Conservation (phyloP, 1,140 invertebrate species). For the Drosophila ficusphila region DNA sequence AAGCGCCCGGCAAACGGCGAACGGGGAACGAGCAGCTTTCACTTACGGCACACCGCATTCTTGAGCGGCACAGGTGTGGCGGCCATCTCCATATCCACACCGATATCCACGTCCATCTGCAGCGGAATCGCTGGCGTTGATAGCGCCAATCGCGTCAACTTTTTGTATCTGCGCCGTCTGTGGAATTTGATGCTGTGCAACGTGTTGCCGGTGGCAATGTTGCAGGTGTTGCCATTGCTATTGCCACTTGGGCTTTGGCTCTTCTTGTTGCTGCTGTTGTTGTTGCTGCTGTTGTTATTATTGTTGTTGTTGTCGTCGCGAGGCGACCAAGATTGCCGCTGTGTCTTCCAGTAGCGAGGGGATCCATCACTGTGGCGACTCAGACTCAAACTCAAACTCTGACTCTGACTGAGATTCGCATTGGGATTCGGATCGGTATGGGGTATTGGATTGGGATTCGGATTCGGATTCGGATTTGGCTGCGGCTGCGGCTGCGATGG, state of each 20-base stretch:
- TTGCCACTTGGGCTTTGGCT: too few species aligned
- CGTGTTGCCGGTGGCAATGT: conserved; percentile 47
- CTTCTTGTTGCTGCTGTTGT: conserved; percentile 5
- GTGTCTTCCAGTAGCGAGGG: conserved; percentile 21
- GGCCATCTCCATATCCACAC: background rate
- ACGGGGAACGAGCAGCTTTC: conserved; percentile 8
- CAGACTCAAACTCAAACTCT: too few species aligned
- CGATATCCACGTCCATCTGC: conserved; percentile 9
- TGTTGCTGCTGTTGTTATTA: conserved; percentile 11
- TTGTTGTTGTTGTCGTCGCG: conserved; percentile 53
- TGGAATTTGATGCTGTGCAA: conserved; percentile 80
- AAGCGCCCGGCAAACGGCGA: background rate
- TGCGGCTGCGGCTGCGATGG: conserved; percentile 4
- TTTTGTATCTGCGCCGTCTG: conserved; percentile 70
- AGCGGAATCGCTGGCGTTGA: conserved; percentile 49
- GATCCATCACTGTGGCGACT: too few species aligned
- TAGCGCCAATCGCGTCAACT: conserved; percentile 72
- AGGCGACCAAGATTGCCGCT: conserved; percentile 42
- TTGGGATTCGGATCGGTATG: too few species aligned
- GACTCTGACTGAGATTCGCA: too few species aligned
- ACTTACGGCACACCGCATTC: conserved; percentile 21
- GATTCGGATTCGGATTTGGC: background rate
- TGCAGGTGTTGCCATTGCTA: conserved; percentile 4
- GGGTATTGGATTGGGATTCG: background rate
- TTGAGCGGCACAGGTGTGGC: conserved; percentile 17